Evolutionary conservation across 1,140 invertebrate genomes (phyloP).

Genomic region (Camponotus pennsylvanicus): DNA sequence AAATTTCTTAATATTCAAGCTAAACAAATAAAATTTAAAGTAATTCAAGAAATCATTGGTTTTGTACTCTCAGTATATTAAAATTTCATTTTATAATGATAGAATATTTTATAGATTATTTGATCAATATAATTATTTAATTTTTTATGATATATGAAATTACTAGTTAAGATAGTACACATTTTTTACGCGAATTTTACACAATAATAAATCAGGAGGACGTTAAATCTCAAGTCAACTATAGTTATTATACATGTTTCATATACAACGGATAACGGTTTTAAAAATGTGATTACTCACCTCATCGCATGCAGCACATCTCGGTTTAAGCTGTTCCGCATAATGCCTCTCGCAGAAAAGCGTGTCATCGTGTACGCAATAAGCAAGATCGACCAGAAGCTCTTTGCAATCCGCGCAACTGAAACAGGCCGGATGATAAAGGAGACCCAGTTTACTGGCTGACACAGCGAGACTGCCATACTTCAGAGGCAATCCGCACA

Average conservation of each 20-base stretch:
- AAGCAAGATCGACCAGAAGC: constrained; percentile 96
- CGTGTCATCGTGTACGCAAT: constrained; percentile 94
- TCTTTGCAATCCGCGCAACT: constrained; percentile 94
- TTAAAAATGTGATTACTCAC: constrained; percentile 87
- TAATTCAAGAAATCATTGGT: too few relatives aligned
- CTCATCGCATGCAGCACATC: constrained; percentile 98
- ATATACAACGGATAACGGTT: background rate
- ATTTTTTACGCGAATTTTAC: background rate
- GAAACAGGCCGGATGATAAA: constrained; percentile 96
- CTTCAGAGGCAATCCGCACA: constrained; percentile 89
- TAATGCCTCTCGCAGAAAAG: constrained; percentile 98
- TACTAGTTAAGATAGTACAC: background rate
- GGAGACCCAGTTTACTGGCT: constrained; percentile 90
- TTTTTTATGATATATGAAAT: background rate
- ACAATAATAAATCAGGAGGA: background rate
- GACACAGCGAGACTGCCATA: constrained; percentile 90
- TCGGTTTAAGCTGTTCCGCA: constrained; percentile 95
- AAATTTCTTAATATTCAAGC: too few relatives aligned
- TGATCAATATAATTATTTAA: background rate
- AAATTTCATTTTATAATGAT: background rate
- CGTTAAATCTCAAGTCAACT: background rate
- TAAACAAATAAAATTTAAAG: background rate
- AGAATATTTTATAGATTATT: background rate
- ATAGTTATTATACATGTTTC: background rate
- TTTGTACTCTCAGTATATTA: background rate